Base-by-base conservation (phyloP, 2,888 invertebrate species). In the Drosophila leonis region DNA sequence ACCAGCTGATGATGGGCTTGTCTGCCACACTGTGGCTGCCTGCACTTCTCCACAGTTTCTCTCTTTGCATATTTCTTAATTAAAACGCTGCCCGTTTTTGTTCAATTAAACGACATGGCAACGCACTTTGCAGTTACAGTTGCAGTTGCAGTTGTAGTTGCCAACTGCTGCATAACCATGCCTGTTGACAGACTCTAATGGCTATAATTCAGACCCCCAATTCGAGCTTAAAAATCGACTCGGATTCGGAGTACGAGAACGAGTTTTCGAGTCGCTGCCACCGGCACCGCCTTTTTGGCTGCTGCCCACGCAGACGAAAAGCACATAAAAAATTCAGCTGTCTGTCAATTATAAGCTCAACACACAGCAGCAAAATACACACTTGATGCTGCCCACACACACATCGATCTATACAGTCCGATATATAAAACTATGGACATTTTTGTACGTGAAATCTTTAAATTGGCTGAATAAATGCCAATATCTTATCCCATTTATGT, bases 271-370 rank as follows among this genome's bases (percentile, higher is more conserved):
- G 12, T 20, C 20, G 4, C 20, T 20, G 15, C 7, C 6, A 13
- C 35, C 31, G 13, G 3, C 9, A n/a, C 35, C n/a, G 24, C 24
- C 46, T 46, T 33, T 59, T 48, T 29, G 55, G 39, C 37, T 24
- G 24, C 41, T 41, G 15, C 49, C 48, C 46, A 59, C 39, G 61
- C 86, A 82, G 87, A 83, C 84, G 71, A 29, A 63, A 74, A 57
- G 61, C 68, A 60, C 61, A 85, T 84, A 73, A 67, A 83, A 86
- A 73, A 82, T 84, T 75, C 82, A 84, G 67, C 72, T 77, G 86
- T 77, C 84, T 83, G 82, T 84, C 85, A 87, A 86, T 86, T 85
- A 85, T 76, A 70, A 72, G 72, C 66, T 71, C 59, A 72, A 73
- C 72, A 63, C 56, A 77, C 33, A 49, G n/a, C 29, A n/a, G 57